These are phyloP conservation scores for Argyresthia goedartella DNA, from an alignment of 2,888 invertebrate genomes.

Conservation along the genomic window DNA sequence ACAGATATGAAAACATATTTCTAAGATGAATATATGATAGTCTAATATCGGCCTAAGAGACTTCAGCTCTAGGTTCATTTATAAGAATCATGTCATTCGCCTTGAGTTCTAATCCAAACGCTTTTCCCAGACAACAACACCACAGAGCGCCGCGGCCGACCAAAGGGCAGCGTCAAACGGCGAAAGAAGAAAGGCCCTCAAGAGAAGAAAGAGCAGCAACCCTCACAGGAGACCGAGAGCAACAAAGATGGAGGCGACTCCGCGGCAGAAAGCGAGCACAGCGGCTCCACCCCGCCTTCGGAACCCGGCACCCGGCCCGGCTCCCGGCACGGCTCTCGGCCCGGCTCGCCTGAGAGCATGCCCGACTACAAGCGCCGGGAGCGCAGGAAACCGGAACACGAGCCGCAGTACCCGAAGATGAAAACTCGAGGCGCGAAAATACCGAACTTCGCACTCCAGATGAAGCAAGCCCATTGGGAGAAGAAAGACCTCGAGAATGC, in stretches of 20 bases:
- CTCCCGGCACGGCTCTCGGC: constrained; percentile 43
- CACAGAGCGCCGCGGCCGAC: constrained; percentile 47
- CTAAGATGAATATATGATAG: too few relatives aligned
- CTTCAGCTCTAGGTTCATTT: too few relatives aligned
- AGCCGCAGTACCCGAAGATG: constrained; percentile 47
- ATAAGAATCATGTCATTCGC: too few relatives aligned
- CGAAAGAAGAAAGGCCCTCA: constrained; percentile 44
- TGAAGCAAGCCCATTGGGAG: constrained; percentile 63
- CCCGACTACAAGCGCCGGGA: constrained; percentile 27
- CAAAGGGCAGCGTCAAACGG: constrained; percentile 50
- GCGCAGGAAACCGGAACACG: constrained; percentile 34
- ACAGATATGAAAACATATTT: too few relatives aligned
- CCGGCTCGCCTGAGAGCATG: constrained; percentile 46
- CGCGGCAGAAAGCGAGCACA: constrained; percentile 48
- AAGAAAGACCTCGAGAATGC: constrained; percentile 53
- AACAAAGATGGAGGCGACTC: constrained; percentile 58
- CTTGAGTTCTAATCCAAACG: background rate
- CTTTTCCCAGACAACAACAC: constrained; percentile 37
- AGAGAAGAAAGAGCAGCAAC: constrained; percentile 51
- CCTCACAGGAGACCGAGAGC: constrained; percentile 56
- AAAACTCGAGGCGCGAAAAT: constrained; percentile 74
- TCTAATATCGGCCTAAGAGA: too few relatives aligned
- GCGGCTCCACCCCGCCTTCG: constrained; percentile 53
- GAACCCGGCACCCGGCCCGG: constrained; percentile 53
- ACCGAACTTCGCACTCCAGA: constrained; percentile 71